These are phyloP conservation scores for Eretmochelys imbricata DNA, from an alignment of 2,113 vertebrate species.

Conservation along the genomic window DNA sequence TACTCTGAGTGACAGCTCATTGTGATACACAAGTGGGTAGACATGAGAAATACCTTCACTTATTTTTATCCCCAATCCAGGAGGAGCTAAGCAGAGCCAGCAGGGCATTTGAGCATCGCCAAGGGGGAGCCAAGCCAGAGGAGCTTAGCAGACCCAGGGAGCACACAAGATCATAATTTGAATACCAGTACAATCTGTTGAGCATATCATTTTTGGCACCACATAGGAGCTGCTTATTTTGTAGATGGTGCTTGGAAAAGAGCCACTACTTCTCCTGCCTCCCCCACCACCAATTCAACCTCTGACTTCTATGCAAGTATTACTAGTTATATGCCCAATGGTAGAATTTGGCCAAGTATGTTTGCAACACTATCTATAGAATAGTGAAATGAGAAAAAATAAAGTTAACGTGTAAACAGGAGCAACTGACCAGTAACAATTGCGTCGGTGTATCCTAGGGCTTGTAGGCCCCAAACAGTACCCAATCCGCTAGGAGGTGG, in stretches of 20 bases:
- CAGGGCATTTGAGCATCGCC: background rate
- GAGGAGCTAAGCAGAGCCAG: background rate
- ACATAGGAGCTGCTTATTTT: fast-evolving
- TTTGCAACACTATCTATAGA: background rate
- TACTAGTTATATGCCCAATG: background rate
- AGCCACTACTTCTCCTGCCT: background rate
- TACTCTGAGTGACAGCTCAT: background rate
- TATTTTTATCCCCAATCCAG: constrained; percentile 11
- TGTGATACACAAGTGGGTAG: background rate
- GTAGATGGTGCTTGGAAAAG: background rate
- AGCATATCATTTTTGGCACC: background rate
- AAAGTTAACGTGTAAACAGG: background rate
- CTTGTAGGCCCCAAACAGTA: constrained; percentile 29
- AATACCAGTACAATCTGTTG: background rate
- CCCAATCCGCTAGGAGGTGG: background rate
- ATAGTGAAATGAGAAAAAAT: background rate
- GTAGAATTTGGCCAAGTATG: constrained; percentile 1
- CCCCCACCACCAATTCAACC: background rate
- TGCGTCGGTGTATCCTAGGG: constrained; percentile 39
- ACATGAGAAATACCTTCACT: constrained; percentile 1
- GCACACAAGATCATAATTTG: background rate
- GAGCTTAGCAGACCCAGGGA: background rate
- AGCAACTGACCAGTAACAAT: constrained; percentile 40
- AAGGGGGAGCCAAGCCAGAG: background rate
- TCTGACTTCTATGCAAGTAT: background rate